These are phyloP conservation scores for Eucriotettix oculatus DNA, from an alignment of 2,888 invertebrate genomes.

Conservation along the genomic window DNA sequence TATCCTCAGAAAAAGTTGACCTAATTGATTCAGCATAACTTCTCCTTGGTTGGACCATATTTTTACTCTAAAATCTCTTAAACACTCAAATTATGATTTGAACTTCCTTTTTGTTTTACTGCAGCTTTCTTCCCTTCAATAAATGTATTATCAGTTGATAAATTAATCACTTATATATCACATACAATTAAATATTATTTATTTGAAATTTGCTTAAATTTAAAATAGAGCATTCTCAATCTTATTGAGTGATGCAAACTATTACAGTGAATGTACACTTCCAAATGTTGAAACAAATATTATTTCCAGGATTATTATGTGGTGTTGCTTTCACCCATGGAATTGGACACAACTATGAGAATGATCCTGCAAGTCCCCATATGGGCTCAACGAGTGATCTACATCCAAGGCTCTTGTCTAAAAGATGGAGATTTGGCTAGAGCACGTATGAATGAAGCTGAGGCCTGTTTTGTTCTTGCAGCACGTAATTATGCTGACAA, in stretches of 20 bases:
- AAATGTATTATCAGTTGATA: background rate
- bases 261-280: too few species aligned
- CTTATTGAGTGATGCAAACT: background rate
- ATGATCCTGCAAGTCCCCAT: conserved; percentile 92
- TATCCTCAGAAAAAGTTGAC: too few species aligned
- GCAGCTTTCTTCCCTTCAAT: too few species aligned
- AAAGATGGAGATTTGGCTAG: conserved; percentile 91
- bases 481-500: conserved; percentile 93
- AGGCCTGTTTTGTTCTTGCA: conserved; percentile 92
- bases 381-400: conserved; percentile 95
- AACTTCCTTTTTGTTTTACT: too few species aligned
- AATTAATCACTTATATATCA: background rate
- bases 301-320: conserved; percentile 73
- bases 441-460: conserved; percentile 93
- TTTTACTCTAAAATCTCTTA: too few species aligned
- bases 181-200: background rate
- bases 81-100: too few species aligned
- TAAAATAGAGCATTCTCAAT: background rate
- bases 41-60: too few species aligned
- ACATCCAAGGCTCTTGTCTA: conserved; percentile 89
- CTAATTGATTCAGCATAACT: too few species aligned
- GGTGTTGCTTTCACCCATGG: conserved; percentile 91
- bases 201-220: background rate
- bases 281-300: background rate
- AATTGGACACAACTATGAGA: conserved; percentile 92